Evolutionary conservation across 2,113 vertebrate genomes (phyloP).

Genomic region (Scomber scombrus): DNA sequence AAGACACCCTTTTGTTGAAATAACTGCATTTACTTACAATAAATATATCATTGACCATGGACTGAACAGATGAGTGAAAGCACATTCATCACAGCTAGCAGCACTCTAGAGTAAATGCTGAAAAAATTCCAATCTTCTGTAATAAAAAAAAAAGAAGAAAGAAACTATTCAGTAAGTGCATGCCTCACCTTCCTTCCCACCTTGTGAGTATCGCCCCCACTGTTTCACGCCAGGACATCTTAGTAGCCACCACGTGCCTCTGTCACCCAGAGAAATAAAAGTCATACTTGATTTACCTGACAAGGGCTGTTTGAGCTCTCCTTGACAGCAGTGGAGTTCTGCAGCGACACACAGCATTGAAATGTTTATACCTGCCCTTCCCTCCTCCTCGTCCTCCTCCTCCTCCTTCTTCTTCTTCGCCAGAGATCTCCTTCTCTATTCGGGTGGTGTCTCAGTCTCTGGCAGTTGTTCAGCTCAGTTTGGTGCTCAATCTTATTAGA

Average conservation of each 20-base stretch:
- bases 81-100: neutral
- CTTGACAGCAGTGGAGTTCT: slow-evolving; percentile 64
- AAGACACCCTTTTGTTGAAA: slow-evolving; percentile 2
- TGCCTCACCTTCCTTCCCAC: neutral
- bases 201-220: slow-evolving; percentile 36
- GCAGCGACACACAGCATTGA: slow-evolving; percentile 45
- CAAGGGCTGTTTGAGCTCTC: slow-evolving; percentile 75
- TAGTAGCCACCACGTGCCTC: slow-evolving; percentile 55
- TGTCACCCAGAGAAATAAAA: slow-evolving; percentile 81
- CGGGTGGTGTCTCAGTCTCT: slow-evolving; percentile 61
- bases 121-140: neutral
- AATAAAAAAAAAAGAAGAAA: neutral
- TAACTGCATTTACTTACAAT: neutral
- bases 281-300: slow-evolving; percentile 84
- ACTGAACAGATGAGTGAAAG: neutral
- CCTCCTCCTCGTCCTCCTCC: neutral
- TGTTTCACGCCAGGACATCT: slow-evolving; percentile 65
- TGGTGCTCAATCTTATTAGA: slow-evolving; percentile 78
- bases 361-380: slow-evolving; percentile 58
- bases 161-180: neutral
- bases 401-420: neutral
- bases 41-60: neutral
- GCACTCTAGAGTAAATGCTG: neutral
- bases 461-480: slow-evolving; percentile 74
- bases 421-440: slow-evolving; percentile 63